phyloP scores from a whole-genome alignment of 2,797 vertebrate genomes.

The Phyllotis vaccarum region DNA sequence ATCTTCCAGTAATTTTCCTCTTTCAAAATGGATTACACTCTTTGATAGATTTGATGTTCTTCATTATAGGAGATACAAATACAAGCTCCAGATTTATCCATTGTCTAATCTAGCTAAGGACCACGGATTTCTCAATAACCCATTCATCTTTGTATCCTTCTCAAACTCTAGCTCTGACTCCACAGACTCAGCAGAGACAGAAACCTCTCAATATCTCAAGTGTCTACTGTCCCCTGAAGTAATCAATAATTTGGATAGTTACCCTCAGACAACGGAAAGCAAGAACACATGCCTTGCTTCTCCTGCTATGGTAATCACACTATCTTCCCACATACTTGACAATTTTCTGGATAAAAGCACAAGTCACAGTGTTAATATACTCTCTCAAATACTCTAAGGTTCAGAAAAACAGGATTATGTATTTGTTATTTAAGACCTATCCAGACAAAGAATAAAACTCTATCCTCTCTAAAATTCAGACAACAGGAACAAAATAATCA shows the following conservation, averaged over 20 bases:
- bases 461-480: neutral
- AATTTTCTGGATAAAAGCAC: neutral
- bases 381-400: neutral
- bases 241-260: neutral
- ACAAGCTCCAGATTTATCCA: neutral
- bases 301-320: neutral
- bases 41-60: neutral
- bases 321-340: neutral
- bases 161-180: neutral
- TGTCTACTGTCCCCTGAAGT: neutral
- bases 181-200: neutral
- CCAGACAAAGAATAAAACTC: neutral
- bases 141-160: neutral
- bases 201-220: neutral
- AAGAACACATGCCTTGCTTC: neutral
- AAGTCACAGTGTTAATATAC: neutral
- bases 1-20: neutral
- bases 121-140: neutral
- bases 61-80: neutral
- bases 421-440: neutral
- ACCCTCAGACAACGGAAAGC: neutral
- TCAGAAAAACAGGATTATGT: neutral
- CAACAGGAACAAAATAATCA: neutral
- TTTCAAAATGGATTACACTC: neutral
- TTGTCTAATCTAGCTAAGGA: neutral